phyloP scores from a whole-genome alignment of 2,888 invertebrate genomes.

The Eulithis testata region DNA sequence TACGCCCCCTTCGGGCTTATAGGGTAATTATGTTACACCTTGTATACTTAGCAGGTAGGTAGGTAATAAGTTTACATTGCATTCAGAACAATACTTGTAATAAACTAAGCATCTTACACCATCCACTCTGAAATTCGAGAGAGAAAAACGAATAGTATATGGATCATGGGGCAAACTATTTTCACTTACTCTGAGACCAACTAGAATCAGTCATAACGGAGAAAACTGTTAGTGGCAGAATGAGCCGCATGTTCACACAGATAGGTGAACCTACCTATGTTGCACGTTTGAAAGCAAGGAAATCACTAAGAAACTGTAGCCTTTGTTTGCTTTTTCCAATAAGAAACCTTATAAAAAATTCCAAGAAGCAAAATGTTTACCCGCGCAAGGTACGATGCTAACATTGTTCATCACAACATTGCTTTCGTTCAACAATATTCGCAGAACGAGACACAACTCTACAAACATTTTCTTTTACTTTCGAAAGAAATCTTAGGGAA shows the following conservation, averaged over 20 bases:
- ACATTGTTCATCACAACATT: constrained; percentile 43
- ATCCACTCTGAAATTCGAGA: too few species aligned
- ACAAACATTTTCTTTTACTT: constrained; percentile 44
- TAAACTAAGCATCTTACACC: not conserved
- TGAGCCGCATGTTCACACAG: constrained; percentile 34
- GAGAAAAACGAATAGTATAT: not conserved
- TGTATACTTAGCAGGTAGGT: not conserved
- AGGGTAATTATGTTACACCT: too few species aligned
- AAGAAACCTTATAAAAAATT: constrained; percentile 3
- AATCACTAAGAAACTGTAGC: constrained; percentile 4
- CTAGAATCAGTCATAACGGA: constrained; percentile 35
- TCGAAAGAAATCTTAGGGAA: not conserved
- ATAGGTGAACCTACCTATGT: not conserved
- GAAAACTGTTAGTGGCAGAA: constrained; percentile 40
- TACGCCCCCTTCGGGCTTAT: too few species aligned
- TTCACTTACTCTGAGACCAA: constrained; percentile 33
- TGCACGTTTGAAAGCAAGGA: constrained; percentile 6
- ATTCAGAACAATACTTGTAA: too few species aligned
- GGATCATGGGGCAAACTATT: not conserved
- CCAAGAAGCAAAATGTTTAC: constrained; percentile 50
- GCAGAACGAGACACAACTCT: constrained; percentile 51
- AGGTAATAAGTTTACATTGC: too few species aligned
- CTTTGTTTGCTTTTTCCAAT: constrained; percentile 1
- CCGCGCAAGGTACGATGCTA: constrained; percentile 43
- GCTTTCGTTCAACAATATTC: constrained; percentile 51